Conservation (phyloP, 2,888 invertebrate species). For the Callosobruchus maculatus region DNA sequence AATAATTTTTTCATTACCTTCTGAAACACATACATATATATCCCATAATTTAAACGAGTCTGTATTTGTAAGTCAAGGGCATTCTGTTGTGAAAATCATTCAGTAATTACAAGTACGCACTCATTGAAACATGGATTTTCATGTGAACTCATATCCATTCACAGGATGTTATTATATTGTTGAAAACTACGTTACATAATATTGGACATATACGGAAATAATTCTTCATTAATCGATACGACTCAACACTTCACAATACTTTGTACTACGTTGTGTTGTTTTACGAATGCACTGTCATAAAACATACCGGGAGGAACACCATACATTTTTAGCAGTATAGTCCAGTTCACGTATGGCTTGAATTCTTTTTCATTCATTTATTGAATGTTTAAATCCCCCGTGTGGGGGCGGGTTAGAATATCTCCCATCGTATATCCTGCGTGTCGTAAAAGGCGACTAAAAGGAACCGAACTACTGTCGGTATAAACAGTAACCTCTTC, state of each 20-base stretch:
- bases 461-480: too few relatives aligned
- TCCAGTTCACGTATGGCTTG: too few relatives aligned
- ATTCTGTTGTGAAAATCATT: slow-evolving; percentile 20
- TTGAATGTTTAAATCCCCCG: too few relatives aligned
- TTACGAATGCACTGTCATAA: too few relatives aligned
- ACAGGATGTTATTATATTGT: slow-evolving; percentile 33
- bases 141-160: slow-evolving; percentile 31
- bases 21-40: slow-evolving; percentile 11
- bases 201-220: slow-evolving; percentile 9
- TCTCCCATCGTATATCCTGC: too few relatives aligned
- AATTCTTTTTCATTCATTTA: too few relatives aligned
- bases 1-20: slow-evolving; percentile 29
- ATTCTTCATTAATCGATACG: not conserved
- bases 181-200: slow-evolving; percentile 24
- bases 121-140: slow-evolving; percentile 25
- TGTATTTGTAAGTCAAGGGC: slow-evolving; percentile 23
- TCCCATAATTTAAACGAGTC: slow-evolving; percentile 19
- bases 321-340: too few relatives aligned
- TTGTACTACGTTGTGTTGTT: too few relatives aligned
- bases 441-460: too few relatives aligned
- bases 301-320: too few relatives aligned
- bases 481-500: too few relatives aligned
- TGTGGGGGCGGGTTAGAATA: too few relatives aligned
- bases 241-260: not conserved
- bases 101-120: slow-evolving; percentile 18